These are phyloP conservation scores for Onthophagus taurus DNA, from an alignment of 1,140 invertebrate species.

Conservation along the genomic window DNA sequence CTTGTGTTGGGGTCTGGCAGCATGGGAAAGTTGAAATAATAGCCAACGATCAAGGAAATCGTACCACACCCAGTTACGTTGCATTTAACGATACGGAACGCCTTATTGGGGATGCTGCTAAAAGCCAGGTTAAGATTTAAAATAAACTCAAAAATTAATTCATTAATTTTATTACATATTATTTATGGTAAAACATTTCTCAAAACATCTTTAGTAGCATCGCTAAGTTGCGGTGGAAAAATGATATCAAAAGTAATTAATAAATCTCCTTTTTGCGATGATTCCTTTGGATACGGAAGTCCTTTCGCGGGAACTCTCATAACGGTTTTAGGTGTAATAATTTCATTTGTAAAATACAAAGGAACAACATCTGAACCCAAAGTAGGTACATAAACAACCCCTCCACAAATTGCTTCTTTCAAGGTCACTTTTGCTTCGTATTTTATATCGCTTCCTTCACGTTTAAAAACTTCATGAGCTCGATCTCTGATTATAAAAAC, in stretches of 20 bases:
- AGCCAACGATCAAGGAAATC: conserved; percentile 88
- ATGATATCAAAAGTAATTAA: conserved; percentile 82
- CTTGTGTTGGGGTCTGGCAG: conserved; percentile 73
- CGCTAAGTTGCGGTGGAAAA: conserved; percentile 58
- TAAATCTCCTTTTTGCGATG: conserved; percentile 70
- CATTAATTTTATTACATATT: neutral
- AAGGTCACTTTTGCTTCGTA: conserved; percentile 75
- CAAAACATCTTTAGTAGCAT: neutral
- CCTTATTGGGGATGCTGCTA: conserved; percentile 50
- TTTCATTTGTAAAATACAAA: conserved; percentile 58
- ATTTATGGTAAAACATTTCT: conserved; percentile 4
- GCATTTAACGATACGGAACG: conserved; percentile 75
- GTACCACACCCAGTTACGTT: conserved; percentile 85
- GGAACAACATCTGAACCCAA: conserved; percentile 62
- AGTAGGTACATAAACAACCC: conserved; percentile 68
- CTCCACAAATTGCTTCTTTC: conserved; percentile 73
- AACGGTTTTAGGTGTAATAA: conserved; percentile 71
- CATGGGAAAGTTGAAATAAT: conserved; percentile 89
- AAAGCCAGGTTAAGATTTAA: conserved; percentile 40
- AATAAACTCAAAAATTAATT: neutral
- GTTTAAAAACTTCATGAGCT: conserved; percentile 72
- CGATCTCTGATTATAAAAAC: conserved; percentile 94
- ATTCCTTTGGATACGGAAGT: conserved; percentile 79
- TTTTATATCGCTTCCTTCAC: conserved; percentile 77
- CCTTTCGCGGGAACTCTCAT: conserved; percentile 73